Percentiles rank a stretch among this genome's conserved stretches.
phyloP scores from a whole-genome alignment of 1,140 invertebrate species.

The Bombus confusus region DNA sequence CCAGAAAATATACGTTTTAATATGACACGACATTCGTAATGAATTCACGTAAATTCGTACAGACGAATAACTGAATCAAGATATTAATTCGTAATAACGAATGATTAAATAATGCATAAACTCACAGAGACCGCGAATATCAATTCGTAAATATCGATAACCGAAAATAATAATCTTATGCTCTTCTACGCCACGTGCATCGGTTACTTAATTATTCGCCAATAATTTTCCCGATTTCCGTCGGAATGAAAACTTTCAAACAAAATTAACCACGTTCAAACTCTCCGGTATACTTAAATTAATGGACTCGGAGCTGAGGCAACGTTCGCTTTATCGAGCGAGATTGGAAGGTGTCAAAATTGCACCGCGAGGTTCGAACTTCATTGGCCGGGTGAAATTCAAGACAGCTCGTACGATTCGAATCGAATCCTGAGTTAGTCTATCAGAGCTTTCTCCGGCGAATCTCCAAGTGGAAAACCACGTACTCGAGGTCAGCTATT shows the following conservation, averaged over 20 bases:
- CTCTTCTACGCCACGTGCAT: too few species aligned
- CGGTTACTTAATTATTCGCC: too few species aligned
- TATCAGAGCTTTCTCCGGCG: slow-evolving; percentile 16
- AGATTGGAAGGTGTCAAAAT: neutral
- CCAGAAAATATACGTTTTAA: too few species aligned
- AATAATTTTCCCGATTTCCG: neutral
- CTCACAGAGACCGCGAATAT: too few species aligned
- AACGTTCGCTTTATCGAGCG: too few species aligned
- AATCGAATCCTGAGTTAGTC: slow-evolving; percentile 29
- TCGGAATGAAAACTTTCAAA: neutral
- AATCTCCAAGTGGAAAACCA: neutral
- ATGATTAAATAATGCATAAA: too few species aligned
- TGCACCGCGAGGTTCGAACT: neutral
- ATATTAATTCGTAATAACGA: too few species aligned
- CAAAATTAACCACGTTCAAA: neutral
- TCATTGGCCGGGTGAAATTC: neutral
- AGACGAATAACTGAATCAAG: too few species aligned
- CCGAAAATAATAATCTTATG: too few species aligned
- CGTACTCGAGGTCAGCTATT: slow-evolving; percentile 21
- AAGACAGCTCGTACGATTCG: neutral
- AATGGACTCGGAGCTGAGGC: neutral
- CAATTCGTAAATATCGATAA: too few species aligned
- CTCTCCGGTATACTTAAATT: neutral
- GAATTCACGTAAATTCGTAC: too few species aligned
- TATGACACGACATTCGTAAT: too few species aligned